Conservation (phyloP, 2,888 invertebrate species). For the Drosophila suboccidentalis region DNA sequence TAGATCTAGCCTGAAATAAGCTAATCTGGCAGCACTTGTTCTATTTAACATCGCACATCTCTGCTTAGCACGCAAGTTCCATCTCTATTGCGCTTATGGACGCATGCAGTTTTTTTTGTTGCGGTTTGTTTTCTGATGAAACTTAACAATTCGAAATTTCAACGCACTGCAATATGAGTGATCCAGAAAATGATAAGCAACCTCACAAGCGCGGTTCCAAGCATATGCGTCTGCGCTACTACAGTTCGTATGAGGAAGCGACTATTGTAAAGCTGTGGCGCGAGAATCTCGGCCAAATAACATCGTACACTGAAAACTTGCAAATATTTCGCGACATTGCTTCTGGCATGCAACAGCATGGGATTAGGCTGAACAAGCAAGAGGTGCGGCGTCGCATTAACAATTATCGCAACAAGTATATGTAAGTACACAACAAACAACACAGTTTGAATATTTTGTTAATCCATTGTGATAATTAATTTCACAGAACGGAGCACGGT, state of each 20-base stretch:
- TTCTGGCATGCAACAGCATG: conserved; percentile 62
- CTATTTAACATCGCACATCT: conserved; percentile 2
- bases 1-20: too few species aligned
- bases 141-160: background rate
- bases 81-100: conserved; percentile 43
- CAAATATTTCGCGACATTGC: conserved; percentile 75
- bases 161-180: conserved; percentile 37
- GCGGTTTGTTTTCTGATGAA: background rate
- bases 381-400: conserved; percentile 79
- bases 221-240: conserved; percentile 78
- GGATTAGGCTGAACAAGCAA: conserved; percentile 76
- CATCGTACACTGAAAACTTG: conserved; percentile 64
- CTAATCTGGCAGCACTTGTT: too few species aligned
- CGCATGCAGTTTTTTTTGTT: background rate
- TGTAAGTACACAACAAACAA: conserved; percentile 69
- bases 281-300: conserved; percentile 58
- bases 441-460: too few species aligned
- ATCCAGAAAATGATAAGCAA: conserved; percentile 42
- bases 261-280: conserved; percentile 80
- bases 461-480: background rate
- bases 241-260: conserved; percentile 78
- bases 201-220: conserved; percentile 41
- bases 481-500: conserved; percentile 61
- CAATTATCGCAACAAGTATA: conserved; percentile 75
- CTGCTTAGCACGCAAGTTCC: background rate